Evolutionary conservation across 2,113 vertebrate species (phyloP).

Genomic region (Scolopax mira): DNA sequence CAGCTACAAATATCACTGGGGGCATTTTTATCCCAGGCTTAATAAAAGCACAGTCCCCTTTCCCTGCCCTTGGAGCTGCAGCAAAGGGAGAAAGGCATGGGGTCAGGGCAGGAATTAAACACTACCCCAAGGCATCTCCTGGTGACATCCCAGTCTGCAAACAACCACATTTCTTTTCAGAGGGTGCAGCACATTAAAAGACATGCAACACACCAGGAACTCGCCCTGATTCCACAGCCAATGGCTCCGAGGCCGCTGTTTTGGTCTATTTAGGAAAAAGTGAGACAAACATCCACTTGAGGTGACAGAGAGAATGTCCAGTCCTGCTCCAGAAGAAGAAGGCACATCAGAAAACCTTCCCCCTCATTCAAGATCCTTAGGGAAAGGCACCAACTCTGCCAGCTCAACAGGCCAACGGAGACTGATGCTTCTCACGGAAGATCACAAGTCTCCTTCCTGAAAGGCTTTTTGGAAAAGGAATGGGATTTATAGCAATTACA

Average conservation of each 20-base stretch:
- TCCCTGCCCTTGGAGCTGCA: neutral
- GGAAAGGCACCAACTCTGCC: neutral
- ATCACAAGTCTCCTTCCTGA: neutral
- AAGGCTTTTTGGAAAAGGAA: neutral
- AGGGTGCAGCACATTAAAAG: neutral
- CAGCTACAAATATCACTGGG: neutral
- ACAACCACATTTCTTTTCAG: neutral
- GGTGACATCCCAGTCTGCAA: neutral
- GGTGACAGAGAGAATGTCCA: neutral
- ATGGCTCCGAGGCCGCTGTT: rapidly evolving
- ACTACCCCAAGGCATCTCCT: neutral
- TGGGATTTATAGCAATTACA: neutral
- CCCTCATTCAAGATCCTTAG: neutral
- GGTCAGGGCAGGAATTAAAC: neutral
- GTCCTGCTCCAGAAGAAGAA: neutral
- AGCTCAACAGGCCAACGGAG: neutral
- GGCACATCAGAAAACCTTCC: rapidly evolving
- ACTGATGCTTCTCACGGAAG: neutral
- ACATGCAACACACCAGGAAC: neutral
- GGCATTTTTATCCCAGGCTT: neutral
- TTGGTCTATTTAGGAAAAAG: neutral
- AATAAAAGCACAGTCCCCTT: neutral
- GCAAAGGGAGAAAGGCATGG: neutral
- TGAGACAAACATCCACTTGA: neutral
- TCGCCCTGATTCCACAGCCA: neutral